These are phyloP conservation scores for Leptoclinus maculatus DNA, from an alignment of 2,797 vertebrate species.

Conservation along the genomic window DNA sequence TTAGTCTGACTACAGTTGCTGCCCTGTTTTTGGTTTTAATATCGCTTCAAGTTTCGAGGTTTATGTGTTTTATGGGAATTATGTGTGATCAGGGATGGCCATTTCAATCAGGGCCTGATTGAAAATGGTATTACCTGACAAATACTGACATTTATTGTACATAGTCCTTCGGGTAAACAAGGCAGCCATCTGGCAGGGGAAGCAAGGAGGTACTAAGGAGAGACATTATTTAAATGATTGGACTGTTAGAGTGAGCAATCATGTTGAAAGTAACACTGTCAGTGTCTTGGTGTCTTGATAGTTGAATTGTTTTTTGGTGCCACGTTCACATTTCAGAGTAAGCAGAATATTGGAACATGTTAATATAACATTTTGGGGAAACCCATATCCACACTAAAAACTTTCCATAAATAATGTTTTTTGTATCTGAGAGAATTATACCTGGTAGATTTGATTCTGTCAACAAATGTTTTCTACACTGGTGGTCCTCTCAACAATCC, in stretches of 20 bases:
- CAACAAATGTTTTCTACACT: not conserved
- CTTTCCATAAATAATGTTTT: too few species aligned
- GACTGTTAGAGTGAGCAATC: not conserved
- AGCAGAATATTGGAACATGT: not conserved
- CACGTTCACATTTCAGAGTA: not conserved
- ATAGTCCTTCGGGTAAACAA: not conserved
- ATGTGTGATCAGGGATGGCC: not conserved
- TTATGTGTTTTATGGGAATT: not conserved
- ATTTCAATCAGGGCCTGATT: not conserved
- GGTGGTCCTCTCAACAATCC: not conserved
- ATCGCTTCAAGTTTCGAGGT: not conserved
- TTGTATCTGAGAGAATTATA: not conserved
- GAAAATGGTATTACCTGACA: not conserved
- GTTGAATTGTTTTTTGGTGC: not conserved
- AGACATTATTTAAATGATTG: not conserved
- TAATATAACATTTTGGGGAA: not conserved
- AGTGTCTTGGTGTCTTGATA: not conserved
- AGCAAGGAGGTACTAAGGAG: not conserved
- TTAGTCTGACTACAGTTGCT: not conserved
- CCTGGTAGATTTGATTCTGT: not conserved
- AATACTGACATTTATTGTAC: not conserved
- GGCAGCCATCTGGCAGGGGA: not conserved
- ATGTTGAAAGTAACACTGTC: not conserved
- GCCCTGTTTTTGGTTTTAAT: too few species aligned
- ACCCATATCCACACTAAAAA: not conserved